Base-by-base conservation (phyloP, 2,888 invertebrate genomes). In the Pyrochroa serraticornis region DNA sequence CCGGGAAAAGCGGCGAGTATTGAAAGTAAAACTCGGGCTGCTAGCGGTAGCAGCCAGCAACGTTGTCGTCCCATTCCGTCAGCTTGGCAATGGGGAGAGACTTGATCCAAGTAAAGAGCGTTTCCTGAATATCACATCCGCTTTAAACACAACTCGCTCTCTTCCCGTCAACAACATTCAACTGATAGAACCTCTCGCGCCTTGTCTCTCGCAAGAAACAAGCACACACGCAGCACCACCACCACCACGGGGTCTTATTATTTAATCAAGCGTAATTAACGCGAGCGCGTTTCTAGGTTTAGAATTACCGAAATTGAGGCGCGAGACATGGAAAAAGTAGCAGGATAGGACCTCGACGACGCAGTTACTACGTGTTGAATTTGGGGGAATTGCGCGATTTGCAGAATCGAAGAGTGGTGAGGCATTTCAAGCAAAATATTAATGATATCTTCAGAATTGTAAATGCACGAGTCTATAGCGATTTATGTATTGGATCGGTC, bases 11-110 rank as follows among this genome's bases (percentile, higher is more conserved):
- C 67, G 64, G 63, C 69, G 64, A 68, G 66, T 68, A 71, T 72
- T 70, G 75, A 75, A 75, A 73, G 74, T 74, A 73, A 74, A 74
- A 74, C 71, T 69, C 62, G 58, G 36, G 66, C 59, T 53, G 63
- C 64, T 60, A 66, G 64, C 53, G 59, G 38, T 48, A 46, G 62
- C 62, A 62, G 44, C 34, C 30, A 8, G 7, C 31, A 5, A 22
- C 22, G 22, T n/a, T n/a, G n/a, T 5, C 22, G 22, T 22, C 32
- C 41, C 49, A 41, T 50, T 50, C 50, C 52, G 52, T 38, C 52
- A 45, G 38, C 38, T n/a, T 9, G 52, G 38, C 10, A 39, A 39
- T 6, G 14, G 42, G 42, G 52, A 36, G 53, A 52, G 52, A 49
- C 47, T 63, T 60, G 63, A 66, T 64, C 62, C 59, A 57, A 56